These are phyloP conservation scores for Drosophila orosa DNA, from an alignment of 1,140 invertebrate genomes.

Conservation along the genomic window DNA sequence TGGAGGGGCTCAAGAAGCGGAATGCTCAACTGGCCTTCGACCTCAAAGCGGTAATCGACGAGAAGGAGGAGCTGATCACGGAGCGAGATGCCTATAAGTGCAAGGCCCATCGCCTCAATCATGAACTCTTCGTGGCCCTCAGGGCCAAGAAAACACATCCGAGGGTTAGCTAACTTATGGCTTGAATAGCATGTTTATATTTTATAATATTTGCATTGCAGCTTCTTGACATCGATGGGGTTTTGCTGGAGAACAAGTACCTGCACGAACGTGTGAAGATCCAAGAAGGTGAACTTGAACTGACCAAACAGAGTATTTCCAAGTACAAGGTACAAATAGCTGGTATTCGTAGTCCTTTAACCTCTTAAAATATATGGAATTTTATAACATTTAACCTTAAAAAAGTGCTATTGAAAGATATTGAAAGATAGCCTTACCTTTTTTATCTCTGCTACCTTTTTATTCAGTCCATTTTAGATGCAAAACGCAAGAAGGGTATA, in stretches of 20 bases:
- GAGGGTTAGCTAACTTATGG: constrained; percentile 48
- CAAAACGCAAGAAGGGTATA: constrained; percentile 86
- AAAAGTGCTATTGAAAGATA: too few species aligned
- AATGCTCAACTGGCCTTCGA: constrained; percentile 86
- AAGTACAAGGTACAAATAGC: constrained; percentile 88
- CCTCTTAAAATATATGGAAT: neutral
- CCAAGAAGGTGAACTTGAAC: constrained; percentile 91
- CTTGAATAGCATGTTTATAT: neutral
- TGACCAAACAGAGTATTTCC: constrained; percentile 88
- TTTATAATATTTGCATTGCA: constrained; percentile 51
- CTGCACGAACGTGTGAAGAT: constrained; percentile 92
- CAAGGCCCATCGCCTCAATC: constrained; percentile 93
- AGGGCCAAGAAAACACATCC: constrained; percentile 85
- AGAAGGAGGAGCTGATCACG: constrained; percentile 93
- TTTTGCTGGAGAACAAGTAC: constrained; percentile 93
- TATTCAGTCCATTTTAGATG: constrained; percentile 87
- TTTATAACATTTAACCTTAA: too few species aligned
- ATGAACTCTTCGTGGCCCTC: constrained; percentile 91
- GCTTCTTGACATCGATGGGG: constrained; percentile 91
- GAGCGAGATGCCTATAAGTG: constrained; percentile 94
- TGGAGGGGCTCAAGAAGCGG: constrained; percentile 88
- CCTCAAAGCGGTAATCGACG: constrained; percentile 91
- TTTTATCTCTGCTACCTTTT: neutral
- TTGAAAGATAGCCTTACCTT: too few species aligned
- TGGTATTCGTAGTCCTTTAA: neutral